Conservation (phyloP, 2,888 invertebrate species). For the Didymodactylos carnosus region DNA sequence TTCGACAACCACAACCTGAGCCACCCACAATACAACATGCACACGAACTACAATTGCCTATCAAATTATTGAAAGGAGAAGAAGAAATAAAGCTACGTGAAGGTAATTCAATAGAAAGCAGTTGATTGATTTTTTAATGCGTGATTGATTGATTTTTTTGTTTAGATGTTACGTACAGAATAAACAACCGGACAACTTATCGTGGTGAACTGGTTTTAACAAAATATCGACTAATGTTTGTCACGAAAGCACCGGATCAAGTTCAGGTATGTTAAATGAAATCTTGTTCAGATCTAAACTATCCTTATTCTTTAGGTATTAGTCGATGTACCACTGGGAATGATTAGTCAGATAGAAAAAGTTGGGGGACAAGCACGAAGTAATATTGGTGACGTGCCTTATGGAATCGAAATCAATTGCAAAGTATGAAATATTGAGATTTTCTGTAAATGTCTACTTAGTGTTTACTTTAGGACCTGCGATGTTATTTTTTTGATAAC, state of each 20-base stretch:
- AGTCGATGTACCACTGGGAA: slow-evolving; percentile 9
- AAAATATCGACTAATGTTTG: not conserved
- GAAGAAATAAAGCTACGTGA: not conserved
- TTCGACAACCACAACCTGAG: not conserved
- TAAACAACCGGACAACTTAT: not conserved
- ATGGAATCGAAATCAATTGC: slow-evolving; percentile 11
- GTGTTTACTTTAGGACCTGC: not conserved
- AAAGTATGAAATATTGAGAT: not conserved
- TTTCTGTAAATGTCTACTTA: too few relatives aligned
- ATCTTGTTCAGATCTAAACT: not conserved
- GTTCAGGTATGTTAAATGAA: not conserved
- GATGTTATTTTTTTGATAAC: not conserved
- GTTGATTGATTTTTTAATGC: not conserved
- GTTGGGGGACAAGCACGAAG: slow-evolving; percentile 2
- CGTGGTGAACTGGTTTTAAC: not conserved
- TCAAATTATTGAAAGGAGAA: not conserved
- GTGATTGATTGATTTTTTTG: too few relatives aligned
- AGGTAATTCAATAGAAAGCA: not conserved
- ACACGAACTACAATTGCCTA: not conserved
- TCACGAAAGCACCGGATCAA: not conserved
- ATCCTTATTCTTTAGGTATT: not conserved
- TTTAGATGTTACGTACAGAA: not conserved
- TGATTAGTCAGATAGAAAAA: slow-evolving; percentile 12
- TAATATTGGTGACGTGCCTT: not conserved
- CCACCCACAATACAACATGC: not conserved